Percentiles rank a stretch among this genome's conserved stretches.
Conservation (phyloP, 1,140 invertebrate genomes). For the Drosophila repletoides region DNA sequence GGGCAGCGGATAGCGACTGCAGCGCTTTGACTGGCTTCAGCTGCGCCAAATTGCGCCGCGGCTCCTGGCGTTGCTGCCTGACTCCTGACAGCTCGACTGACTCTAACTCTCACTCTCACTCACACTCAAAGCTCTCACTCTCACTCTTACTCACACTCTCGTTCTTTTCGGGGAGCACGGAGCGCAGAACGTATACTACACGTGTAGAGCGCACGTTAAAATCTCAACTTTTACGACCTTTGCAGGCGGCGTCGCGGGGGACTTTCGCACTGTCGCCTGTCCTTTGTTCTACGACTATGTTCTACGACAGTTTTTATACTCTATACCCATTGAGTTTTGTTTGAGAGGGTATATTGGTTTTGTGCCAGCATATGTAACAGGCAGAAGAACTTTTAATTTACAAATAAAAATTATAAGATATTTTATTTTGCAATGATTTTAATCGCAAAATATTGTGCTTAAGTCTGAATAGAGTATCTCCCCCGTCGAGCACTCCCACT, state of each 20-base stretch:
- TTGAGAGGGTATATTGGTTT: too few species aligned
- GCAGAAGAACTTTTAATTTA: not conserved
- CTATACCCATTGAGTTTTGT: too few species aligned
- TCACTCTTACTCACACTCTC: constrained; percentile 12
- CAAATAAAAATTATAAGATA: too few species aligned
- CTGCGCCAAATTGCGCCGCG: constrained; percentile 57
- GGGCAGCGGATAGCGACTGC: constrained; percentile 21
- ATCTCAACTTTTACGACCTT: constrained; percentile 82
- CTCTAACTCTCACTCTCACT: constrained; percentile 8
- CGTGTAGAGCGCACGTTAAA: constrained; percentile 74
- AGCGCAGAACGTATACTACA: too few species aligned
- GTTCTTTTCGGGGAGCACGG: not conserved
- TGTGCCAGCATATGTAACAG: not conserved
- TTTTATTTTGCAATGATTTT: too few species aligned
- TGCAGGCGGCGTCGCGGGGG: constrained; percentile 36
- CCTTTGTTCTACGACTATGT: not conserved
- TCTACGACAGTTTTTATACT: constrained; percentile 26
- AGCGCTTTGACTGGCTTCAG: constrained; percentile 41
- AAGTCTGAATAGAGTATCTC: too few species aligned
- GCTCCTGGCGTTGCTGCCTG: too few species aligned
- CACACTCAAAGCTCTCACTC: not conserved
- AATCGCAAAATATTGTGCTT: too few species aligned
- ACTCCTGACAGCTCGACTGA: constrained; percentile 14
- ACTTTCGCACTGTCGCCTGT: constrained; percentile 3
- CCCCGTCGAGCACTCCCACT: too few species aligned